Evolutionary conservation across 2,888 invertebrate species (phyloP).

Genomic region (Melolontha melolontha): DNA sequence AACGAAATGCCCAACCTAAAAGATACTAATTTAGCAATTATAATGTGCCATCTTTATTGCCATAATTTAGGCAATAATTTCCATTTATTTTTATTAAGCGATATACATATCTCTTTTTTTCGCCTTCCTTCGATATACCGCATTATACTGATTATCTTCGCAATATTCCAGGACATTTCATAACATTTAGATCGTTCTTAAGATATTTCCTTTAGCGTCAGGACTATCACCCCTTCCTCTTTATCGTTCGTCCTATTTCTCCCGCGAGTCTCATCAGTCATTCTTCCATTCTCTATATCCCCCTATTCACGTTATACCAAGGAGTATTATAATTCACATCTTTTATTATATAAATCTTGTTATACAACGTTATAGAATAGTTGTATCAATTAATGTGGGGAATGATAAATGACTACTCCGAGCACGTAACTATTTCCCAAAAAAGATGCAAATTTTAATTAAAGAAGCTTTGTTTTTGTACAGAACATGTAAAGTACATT

Average conservation of each 20-base stretch:
- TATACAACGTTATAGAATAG: constrained; percentile 35
- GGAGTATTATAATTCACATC: constrained; percentile 39
- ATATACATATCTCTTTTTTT: neutral
- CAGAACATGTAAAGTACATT: neutral
- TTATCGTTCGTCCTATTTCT: constrained; percentile 31
- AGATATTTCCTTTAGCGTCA: constrained; percentile 32
- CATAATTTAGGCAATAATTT: constrained; percentile 4
- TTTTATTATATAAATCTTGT: constrained; percentile 36
- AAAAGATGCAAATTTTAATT: constrained; percentile 20
- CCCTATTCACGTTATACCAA: constrained; percentile 33
- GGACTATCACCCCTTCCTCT: constrained; percentile 32
- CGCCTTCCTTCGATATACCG: constrained; percentile 10
- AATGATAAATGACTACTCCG: constrained; percentile 26
- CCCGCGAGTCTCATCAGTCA: constrained; percentile 44
- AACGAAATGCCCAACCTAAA: no score
- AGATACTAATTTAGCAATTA: neutral
- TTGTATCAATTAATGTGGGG: constrained; percentile 29
- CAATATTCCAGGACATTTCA: constrained; percentile 31
- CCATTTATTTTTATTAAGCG: constrained; percentile 9
- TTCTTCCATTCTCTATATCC: constrained; percentile 30
- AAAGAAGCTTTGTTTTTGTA: constrained; percentile 5
- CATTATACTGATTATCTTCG: constrained; percentile 25
- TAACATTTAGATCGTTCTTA: constrained; percentile 34
- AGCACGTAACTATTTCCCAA: neutral
- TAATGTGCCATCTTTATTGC: neutral